Percentiles rank a stretch among this genome's conserved stretches.
Evolutionary conservation across 2,113 vertebrate genomes (phyloP).

Genomic region (Aptenodytes patagonicus): DNA sequence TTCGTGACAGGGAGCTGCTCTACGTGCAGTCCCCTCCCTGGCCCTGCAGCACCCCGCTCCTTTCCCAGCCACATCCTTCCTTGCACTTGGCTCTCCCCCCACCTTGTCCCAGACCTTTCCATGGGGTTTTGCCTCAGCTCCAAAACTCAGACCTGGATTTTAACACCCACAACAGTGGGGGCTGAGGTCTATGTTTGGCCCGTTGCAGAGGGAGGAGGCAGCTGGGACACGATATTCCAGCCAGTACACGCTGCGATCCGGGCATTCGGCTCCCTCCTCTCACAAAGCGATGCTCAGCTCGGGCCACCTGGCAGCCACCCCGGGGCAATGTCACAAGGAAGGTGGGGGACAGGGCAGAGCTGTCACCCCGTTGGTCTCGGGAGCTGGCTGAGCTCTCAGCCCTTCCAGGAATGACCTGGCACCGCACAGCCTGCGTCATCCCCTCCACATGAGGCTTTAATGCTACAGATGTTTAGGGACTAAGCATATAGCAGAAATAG

Average conservation of each 20-base stretch:
- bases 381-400: neutral
- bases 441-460: rapidly evolving
- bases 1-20: neutral
- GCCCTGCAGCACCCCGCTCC: neutral
- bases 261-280: rapidly evolving
- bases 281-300: rapidly evolving
- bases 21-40: neutral
- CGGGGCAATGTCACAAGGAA: neutral
- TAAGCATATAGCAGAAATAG: neutral
- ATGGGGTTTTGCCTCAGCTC: neutral
- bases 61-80: neutral
- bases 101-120: neutral
- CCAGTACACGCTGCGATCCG: rapidly evolving
- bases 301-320: neutral
- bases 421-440: neutral
- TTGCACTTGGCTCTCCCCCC: neutral
- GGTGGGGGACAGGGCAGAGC: neutral
- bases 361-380: neutral
- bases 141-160: neutral
- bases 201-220: neutral
- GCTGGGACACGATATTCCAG: neutral
- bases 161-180: rapidly evolving
- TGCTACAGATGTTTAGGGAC: neutral
- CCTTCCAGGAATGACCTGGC: neutral
- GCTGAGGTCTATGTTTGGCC: neutral